Conservation (phyloP, 2,113 vertebrate genomes). For the Sebastes fasciatus region DNA sequence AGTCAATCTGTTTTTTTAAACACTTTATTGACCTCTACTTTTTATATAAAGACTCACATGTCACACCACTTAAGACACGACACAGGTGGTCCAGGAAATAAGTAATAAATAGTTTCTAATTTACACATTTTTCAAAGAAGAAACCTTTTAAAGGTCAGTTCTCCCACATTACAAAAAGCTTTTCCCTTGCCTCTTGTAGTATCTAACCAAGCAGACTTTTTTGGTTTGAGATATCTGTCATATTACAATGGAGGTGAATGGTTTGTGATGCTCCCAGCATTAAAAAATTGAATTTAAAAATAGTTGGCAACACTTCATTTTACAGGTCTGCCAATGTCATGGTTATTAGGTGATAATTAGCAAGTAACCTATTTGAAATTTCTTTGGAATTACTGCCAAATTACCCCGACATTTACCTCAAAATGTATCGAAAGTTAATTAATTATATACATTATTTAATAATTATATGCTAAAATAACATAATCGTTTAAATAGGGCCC, state of each 20-base stretch:
- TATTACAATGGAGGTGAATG: not conserved
- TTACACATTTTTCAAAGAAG: conserved; percentile 18
- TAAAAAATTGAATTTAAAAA: not conserved
- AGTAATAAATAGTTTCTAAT: conserved; percentile 51
- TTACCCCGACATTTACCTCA: no score
- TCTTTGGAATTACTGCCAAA: no score
- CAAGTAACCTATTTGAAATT: no score
- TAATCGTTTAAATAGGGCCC: no score
- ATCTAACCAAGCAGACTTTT: not conserved
- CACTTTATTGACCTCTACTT: conserved; percentile 69
- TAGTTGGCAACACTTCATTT: no score
- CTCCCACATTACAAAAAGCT: not conserved
- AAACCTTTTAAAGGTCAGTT: conserved; percentile 12
- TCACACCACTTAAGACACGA: conserved; percentile 60
- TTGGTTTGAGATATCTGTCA: not conserved
- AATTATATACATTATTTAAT: no score
- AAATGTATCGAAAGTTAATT: no score
- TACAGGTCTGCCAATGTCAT: no score
- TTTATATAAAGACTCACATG: conserved; percentile 55
- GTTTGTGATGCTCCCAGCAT: not conserved
- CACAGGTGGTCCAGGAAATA: conserved; percentile 52
- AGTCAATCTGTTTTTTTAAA: conserved; percentile 45
- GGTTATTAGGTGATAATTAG: no score
- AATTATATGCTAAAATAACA: no score
- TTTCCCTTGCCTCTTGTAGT: not conserved